Conservation (phyloP, 2,797 vertebrate genomes). For the Eulemur rubriventer region DNA sequence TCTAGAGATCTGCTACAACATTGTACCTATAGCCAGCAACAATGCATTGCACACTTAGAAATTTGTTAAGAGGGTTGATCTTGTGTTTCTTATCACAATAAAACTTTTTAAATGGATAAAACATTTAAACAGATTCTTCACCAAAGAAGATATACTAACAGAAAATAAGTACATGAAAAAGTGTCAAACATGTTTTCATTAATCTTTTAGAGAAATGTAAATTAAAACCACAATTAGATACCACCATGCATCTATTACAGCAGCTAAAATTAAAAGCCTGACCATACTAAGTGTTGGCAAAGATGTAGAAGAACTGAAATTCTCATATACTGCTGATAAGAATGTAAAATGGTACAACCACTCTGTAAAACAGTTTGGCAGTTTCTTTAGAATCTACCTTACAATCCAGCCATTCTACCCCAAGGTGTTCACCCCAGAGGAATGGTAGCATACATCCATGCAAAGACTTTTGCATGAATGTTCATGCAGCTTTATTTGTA, state of each 20-base stretch:
- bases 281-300: neutral
- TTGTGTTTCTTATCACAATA: neutral
- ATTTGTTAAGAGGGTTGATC: neutral
- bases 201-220: conserved; percentile 8
- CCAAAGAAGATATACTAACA: neutral
- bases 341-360: neutral
- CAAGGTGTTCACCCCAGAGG: neutral
- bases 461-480: neutral
- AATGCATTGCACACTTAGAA: neutral
- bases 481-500: neutral
- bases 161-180: neutral
- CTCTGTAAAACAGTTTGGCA: neutral
- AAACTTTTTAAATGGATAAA: neutral
- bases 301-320: neutral
- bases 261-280: neutral
- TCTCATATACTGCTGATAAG: neutral
- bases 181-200: neutral
- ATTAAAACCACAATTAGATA: neutral
- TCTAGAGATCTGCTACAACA: neutral
- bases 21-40: neutral
- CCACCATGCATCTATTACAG: neutral
- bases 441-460: neutral
- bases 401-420: neutral
- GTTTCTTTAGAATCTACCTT: neutral
- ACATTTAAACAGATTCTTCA: neutral